Evolutionary conservation across 2,888 invertebrate species (phyloP), one percentile per base, ranked within the genome.

Genomic region (Silvanus unidentatus): DNA sequence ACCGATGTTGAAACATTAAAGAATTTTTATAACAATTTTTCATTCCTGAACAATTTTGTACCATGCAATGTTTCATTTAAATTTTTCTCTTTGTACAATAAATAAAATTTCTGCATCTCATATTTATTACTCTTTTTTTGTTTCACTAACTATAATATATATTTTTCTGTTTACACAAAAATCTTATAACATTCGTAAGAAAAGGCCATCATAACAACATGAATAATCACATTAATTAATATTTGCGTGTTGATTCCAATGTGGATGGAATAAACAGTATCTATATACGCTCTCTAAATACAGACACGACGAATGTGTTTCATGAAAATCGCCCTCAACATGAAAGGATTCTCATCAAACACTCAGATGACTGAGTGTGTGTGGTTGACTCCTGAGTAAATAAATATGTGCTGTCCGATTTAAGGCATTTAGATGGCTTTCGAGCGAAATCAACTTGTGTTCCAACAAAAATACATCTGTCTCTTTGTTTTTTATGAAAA

Each of bases 11-110:
- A 32, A 54, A 51, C 50, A 53, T 59, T 49, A 57, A 50, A 60
- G 56, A 45, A 53, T 52, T n/a, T n/a, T n/a, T n/a, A n/a, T 50
- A 55, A 60, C 52, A 58, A 57, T 52, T 48, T 45, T 42, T 32
- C 12, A 5, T 63, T 66, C 65, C 66, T 65, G 69, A 69, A 70
- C 63, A 65, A 61, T 58, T 70, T 70, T 71, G 70, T 71, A 71
- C 71, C 69, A 66, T 12, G 37, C 22, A 22, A n/a, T 22, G 3
- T 22, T 22, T 5, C 3, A 22, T 22, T 22, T 22, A 22, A 5
- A 5, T 22, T 68, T 57, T 58, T 57, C 53, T 53, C 63, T 67
- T 68, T 68, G 66, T 68, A 66, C 66, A 62, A 62, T 60, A 49
- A 32, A 47, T 47, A 44, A 40, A 44, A 49, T 44, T 43, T 44